Conservation (phyloP, 2,113 vertebrate species). For the Anarhynchus alexandrinus region DNA sequence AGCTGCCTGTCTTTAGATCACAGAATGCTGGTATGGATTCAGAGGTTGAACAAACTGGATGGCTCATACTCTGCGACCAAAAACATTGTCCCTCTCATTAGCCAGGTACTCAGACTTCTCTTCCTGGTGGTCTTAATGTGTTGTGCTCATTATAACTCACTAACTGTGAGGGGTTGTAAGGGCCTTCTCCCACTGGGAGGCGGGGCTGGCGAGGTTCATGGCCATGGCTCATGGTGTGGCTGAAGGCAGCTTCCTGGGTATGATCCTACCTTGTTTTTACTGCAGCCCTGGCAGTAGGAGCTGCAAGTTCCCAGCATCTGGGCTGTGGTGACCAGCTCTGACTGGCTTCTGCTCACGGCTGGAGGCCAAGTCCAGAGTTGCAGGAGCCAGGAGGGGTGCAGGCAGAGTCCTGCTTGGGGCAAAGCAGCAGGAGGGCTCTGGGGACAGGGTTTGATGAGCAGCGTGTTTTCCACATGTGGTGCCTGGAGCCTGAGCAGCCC, state of each 20-base stretch:
- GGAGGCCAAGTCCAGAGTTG: neutral
- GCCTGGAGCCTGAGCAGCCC: neutral
- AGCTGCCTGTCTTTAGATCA: neutral
- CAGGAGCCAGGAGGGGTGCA: neutral
- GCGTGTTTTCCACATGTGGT: neutral
- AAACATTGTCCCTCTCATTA: neutral
- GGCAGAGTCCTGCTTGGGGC: neutral
- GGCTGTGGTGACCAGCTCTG: neutral
- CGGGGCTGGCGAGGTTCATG: accelerated
- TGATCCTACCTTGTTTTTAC: neutral
- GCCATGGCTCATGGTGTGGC: neutral
- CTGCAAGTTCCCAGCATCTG: neutral
- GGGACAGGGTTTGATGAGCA: neutral
- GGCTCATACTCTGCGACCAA: neutral
- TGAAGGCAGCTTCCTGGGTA: neutral
- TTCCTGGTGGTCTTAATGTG: neutral
- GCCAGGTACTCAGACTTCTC: neutral
- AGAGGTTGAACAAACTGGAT: neutral
- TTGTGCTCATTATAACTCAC: neutral
- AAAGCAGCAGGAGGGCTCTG: neutral
- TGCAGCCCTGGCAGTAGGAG: neutral
- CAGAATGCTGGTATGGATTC: neutral
- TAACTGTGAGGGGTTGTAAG: neutral
- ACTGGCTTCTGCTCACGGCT: neutral
- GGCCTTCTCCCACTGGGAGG: accelerated